A percentile compares a stretch with the other conserved stretches of the same genome.
Evolutionary conservation across 2,113 vertebrate genomes (phyloP).

Genomic region (Raja brachyura): DNA sequence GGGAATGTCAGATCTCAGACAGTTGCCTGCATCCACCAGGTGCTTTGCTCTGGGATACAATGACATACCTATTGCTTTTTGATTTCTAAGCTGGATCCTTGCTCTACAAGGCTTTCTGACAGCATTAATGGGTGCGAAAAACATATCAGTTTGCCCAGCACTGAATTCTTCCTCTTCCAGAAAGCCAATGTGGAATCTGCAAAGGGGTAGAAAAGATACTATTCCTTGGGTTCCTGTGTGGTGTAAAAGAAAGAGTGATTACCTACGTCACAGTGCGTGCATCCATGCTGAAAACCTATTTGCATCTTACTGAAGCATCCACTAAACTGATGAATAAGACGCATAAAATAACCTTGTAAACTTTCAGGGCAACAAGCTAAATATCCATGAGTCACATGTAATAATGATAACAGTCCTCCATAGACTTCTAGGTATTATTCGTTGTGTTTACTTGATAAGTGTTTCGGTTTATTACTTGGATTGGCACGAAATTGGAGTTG

Average conservation of each 20-base stretch:
- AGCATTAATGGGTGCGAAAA: no score
- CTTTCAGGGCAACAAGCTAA: background rate
- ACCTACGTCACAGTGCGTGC: background rate
- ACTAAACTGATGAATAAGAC: background rate
- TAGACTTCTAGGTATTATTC: background rate
- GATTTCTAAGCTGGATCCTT: no score
- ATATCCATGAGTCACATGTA: background rate
- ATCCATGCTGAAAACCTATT: background rate
- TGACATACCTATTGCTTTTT: no score
- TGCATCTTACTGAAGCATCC: background rate
- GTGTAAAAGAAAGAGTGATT: background rate
- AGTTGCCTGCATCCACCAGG: no score
- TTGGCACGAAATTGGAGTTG: background rate
- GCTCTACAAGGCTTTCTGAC: no score
- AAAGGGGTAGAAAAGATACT: no score
- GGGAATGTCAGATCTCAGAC: no score
- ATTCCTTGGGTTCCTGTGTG: no score
- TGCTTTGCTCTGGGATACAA: no score
- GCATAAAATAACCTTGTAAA: background rate
- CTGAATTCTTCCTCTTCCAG: no score
- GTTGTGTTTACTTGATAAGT: background rate
- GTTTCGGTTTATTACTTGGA: background rate
- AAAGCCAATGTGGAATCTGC: no score
- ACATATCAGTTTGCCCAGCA: no score
- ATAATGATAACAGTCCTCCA: background rate